These are phyloP conservation scores for Tapirus terrestris DNA, from an alignment of 2,113 vertebrate species.

Conservation along the genomic window DNA sequence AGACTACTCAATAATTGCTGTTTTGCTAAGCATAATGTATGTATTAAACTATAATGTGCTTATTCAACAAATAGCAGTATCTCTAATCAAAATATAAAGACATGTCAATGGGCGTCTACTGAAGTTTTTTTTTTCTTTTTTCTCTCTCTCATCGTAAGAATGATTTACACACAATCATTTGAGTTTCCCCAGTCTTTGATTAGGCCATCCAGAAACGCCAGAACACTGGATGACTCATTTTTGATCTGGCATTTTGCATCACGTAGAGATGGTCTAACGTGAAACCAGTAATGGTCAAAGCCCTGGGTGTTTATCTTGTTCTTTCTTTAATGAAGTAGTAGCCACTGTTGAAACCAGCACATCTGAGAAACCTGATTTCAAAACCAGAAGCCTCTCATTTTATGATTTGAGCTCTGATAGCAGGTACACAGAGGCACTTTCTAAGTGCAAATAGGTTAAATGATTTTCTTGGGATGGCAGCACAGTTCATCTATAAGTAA, in stretches of 20 bases:
- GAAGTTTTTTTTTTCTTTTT: not conserved
- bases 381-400: slow-evolving; percentile 13
- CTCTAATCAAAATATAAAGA: not conserved
- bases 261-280: not conserved
- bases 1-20: not conserved
- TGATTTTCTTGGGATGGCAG: not conserved
- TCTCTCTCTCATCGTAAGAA: not conserved
- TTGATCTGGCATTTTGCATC: not conserved
- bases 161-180: not conserved
- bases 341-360: not conserved
- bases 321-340: slow-evolving; percentile 34
- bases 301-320: not conserved
- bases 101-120: not conserved
- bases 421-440: not conserved
- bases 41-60: not conserved
- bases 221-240: not conserved
- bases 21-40: not conserved
- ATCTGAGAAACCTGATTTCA: slow-evolving; percentile 46
- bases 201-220: not conserved
- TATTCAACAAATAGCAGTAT: not conserved
- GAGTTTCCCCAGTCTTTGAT: not conserved
- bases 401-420: not conserved
- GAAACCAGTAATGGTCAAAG: not conserved
- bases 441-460: not conserved
- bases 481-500: slow-evolving; percentile 1